A percentile compares a stretch with the other conserved stretches of the same genome.
These are phyloP conservation scores for Lasiommata megera DNA, from an alignment of 2,888 invertebrate genomes.

Conservation along the genomic window DNA sequence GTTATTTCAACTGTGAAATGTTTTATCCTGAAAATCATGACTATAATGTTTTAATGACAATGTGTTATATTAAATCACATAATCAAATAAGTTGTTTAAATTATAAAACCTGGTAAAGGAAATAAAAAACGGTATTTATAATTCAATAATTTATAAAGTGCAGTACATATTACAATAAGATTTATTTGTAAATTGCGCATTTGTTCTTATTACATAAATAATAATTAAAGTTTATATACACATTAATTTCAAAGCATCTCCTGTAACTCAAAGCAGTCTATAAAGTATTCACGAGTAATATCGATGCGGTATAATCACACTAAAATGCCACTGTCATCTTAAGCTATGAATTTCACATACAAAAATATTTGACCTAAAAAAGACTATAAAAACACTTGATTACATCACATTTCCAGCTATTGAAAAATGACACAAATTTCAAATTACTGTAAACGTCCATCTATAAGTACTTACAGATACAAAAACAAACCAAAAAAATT, in stretches of 20 bases:
- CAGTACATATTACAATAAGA: conserved; percentile 62
- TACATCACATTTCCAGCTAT: conserved; percentile 32
- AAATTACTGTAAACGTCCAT: not conserved
- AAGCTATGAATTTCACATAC: conserved; percentile 67
- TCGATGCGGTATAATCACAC: conserved; percentile 45
- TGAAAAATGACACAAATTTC: not conserved
- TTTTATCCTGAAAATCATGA: conserved; percentile 49
- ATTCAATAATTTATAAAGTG: conserved; percentile 79
- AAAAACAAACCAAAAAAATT: not conserved
- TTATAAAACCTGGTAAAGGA: conserved; percentile 32
- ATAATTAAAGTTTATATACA: conserved; percentile 65
- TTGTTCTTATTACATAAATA: conserved; percentile 67
- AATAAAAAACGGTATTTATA: conserved; percentile 40
- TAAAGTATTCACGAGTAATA: conserved; percentile 45
- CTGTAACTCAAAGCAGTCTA: conserved; percentile 75
- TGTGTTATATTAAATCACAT: conserved; percentile 50
- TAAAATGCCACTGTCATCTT: conserved; percentile 62
- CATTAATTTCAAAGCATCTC: conserved; percentile 63
- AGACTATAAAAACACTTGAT: conserved; percentile 65
- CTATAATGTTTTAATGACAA: conserved; percentile 47
- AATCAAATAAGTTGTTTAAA: conserved; percentile 32
- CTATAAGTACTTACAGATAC: not conserved
- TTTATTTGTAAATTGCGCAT: conserved; percentile 69
- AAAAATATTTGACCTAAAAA: conserved; percentile 75
- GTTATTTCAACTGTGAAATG: conserved; percentile 19